Conservation (phyloP, 1,140 invertebrate species). For the Eupristina koningsbergeri region DNA sequence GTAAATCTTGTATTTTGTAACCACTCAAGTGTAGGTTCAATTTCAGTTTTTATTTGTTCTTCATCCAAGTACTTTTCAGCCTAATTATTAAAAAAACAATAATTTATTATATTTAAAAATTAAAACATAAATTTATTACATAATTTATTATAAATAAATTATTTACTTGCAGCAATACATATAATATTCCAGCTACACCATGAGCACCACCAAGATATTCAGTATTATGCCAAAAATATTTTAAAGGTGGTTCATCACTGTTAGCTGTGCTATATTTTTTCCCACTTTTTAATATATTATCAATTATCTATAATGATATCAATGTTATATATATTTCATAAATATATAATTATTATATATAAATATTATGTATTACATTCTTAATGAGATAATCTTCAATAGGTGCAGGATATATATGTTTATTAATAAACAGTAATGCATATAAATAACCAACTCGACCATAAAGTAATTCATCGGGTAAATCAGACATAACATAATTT, state of each 20-base stretch:
- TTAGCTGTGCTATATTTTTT: conserved; percentile 73
- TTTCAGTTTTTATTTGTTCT: conserved; percentile 74
- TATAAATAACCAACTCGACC: conserved; percentile 90
- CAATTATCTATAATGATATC: conserved; percentile 74
- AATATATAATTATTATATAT: background rate
- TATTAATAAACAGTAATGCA: conserved; percentile 81
- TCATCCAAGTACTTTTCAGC: conserved; percentile 73
- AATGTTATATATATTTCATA: conserved; percentile 11
- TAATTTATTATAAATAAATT: conserved; percentile 34
- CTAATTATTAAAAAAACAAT: conserved; percentile 65
- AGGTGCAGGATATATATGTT: conserved; percentile 73
- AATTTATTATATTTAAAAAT: conserved; percentile 9
- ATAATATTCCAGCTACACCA: conserved; percentile 89
- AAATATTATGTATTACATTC: conserved; percentile 62
- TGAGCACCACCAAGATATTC: conserved; percentile 91
- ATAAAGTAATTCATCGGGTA: conserved; percentile 89
- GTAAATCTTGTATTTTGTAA: conserved; percentile 76
- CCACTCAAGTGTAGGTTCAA: conserved; percentile 80
- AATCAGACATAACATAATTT: conserved; percentile 61
- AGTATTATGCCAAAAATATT: conserved; percentile 91
- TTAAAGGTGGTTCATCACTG: conserved; percentile 77
- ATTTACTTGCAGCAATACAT: conserved; percentile 83
- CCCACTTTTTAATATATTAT: conserved; percentile 80
- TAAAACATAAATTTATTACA: conserved; percentile 5
- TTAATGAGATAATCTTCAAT: conserved; percentile 72